These are phyloP conservation scores for Drosophila sordidapex DNA, from an alignment of 2,888 invertebrate species.

Conservation along the genomic window DNA sequence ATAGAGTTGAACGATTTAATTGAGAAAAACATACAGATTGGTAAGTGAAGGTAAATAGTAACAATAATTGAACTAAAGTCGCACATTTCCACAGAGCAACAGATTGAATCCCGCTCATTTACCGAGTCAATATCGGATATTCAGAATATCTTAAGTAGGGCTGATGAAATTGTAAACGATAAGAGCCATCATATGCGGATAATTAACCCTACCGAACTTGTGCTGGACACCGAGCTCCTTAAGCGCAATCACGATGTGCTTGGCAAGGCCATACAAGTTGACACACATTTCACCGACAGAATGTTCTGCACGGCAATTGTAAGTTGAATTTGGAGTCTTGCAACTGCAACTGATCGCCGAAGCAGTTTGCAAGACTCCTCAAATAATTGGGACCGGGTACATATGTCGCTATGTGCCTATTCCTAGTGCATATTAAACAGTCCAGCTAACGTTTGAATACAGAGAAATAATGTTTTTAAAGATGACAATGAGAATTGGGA, in stretches of 20 bases:
- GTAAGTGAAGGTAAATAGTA: slow-evolving; percentile 12
- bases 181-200: slow-evolving; percentile 43
- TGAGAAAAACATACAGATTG: slow-evolving; percentile 47
- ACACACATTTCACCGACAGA: slow-evolving; percentile 78
- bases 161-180: slow-evolving; percentile 73
- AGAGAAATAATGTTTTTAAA: slow-evolving; percentile 44
- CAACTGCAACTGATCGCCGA: neutral
- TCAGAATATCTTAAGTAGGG: slow-evolving; percentile 69
- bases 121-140: slow-evolving; percentile 63
- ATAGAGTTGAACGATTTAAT: slow-evolving; percentile 41
- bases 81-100: slow-evolving; percentile 41
- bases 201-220: slow-evolving; percentile 83
- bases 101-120: slow-evolving; percentile 52
- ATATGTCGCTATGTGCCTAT: neutral
- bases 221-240: slow-evolving; percentile 84
- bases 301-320: slow-evolving; percentile 81
- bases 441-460: neutral
- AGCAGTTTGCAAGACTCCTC: slow-evolving; percentile 9
- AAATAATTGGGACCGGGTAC: neutral
- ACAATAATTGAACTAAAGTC: neutral
- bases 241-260: slow-evolving; percentile 82
- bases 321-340: slow-evolving; percentile 41
- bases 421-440: neutral
- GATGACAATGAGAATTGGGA: slow-evolving; percentile 75
- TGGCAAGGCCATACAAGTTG: slow-evolving; percentile 77